Percentiles rank a stretch among this genome's conserved stretches.
phyloP scores from a whole-genome alignment of 2,113 vertebrate species.

The Coryphaenoides rupestris region DNA sequence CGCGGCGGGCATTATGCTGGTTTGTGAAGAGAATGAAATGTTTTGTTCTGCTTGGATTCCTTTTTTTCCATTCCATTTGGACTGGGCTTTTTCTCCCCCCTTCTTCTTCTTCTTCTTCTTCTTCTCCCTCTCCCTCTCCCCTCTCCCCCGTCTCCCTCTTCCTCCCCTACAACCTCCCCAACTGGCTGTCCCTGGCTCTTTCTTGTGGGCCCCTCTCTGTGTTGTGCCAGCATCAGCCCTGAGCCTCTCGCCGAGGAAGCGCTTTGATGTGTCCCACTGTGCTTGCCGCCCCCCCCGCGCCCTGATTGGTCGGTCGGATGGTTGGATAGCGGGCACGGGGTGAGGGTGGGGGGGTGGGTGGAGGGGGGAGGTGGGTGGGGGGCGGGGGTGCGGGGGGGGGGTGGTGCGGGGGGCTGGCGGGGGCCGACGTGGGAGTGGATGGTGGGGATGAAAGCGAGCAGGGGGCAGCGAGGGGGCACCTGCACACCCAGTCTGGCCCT shows the following conservation, averaged over 20 bases:
- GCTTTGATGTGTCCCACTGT: conserved; percentile 92
- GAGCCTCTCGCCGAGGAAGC: conserved; percentile 82
- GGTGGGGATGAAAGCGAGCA: conserved; percentile 86
- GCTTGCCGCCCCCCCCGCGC: conserved; percentile 74
- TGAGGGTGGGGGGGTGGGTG: conserved; percentile 86
- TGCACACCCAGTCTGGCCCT: conserved; percentile 87
- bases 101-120: no score
- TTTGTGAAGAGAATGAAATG: conserved; percentile 85
- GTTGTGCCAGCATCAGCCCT: conserved; percentile 90
- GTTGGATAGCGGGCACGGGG: conserved; percentile 80
- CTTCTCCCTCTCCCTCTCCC: no score
- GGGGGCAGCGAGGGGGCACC: conserved; percentile 80
- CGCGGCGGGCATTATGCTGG: conserved; percentile 80
- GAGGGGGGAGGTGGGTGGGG: conserved; percentile 80
- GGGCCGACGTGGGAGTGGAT: conserved; percentile 87
- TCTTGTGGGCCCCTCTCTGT: conserved; percentile 83
- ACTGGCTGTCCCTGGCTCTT: conserved; percentile 74
- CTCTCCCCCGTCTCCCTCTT: neutral
- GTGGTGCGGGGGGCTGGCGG: conserved; percentile 78
- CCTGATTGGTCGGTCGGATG: conserved; percentile 86
- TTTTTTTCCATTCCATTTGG: conserved; percentile 71
- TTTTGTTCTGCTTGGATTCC: conserved; percentile 85
- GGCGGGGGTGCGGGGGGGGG: conserved; percentile 79
- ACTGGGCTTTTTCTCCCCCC: conserved; percentile 58
- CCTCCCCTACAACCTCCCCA: no score